phyloP scores from a whole-genome alignment of 2,113 vertebrate genomes.

The Propithecus coquereli region DNA sequence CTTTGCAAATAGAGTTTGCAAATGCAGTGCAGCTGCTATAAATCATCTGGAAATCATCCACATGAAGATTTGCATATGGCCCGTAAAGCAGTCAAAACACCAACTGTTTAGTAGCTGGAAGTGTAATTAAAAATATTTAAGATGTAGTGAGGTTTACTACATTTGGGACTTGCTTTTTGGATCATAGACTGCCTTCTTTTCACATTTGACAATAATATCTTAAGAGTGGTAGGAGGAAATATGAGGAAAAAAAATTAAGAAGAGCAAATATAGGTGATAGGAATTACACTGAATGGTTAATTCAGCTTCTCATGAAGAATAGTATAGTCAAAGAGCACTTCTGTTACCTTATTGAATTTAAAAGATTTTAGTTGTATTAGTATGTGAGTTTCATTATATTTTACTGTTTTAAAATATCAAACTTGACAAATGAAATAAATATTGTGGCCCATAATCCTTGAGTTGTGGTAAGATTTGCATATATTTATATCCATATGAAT shows the following conservation, averaged over 20 bases:
- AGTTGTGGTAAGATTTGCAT: slow-evolving; percentile 19
- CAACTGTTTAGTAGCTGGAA: slow-evolving; percentile 31
- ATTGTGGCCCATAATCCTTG: not conserved
- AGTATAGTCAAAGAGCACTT: slow-evolving; percentile 13
- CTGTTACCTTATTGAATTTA: not conserved
- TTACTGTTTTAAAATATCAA: slow-evolving; percentile 23
- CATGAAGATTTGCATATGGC: slow-evolving; percentile 27
- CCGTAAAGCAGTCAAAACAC: slow-evolving; percentile 46
- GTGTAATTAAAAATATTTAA: slow-evolving; percentile 59
- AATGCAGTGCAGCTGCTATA: slow-evolving; percentile 32
- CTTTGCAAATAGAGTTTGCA: slow-evolving; percentile 39
- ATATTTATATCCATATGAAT: not conserved
- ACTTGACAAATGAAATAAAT: not conserved
- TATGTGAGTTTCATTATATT: slow-evolving; percentile 2
- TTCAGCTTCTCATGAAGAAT: slow-evolving; percentile 31
- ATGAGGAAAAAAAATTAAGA: slow-evolving; percentile 30
- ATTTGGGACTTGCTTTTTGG: slow-evolving; percentile 37
- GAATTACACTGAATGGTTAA: slow-evolving; percentile 9
- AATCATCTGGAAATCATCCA: slow-evolving; percentile 48
- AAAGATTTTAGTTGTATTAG: not conserved
- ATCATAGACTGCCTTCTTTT: slow-evolving; percentile 36
- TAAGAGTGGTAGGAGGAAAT: slow-evolving; percentile 11
- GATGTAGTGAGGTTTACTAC: slow-evolving; percentile 35
- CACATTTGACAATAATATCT: slow-evolving; percentile 35
- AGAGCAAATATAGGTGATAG: not conserved